Conservation (phyloP, 2,888 invertebrate genomes). For the Dyspetes luteomarginatus region DNA sequence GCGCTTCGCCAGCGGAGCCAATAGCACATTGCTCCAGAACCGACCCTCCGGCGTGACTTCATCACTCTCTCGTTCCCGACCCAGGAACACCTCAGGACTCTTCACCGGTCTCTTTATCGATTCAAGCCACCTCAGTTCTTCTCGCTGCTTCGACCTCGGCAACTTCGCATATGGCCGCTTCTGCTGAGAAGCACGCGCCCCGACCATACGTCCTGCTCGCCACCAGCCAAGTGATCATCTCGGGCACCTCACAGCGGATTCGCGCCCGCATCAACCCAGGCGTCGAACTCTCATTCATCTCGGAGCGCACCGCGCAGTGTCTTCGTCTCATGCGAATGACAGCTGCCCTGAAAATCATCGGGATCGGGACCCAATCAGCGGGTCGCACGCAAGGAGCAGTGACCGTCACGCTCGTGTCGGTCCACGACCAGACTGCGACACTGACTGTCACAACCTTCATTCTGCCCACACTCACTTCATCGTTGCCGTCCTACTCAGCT, state of each 20-base stretch:
- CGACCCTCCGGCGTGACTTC: too few species aligned
- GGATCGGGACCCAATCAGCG: background rate
- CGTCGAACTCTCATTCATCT: background rate
- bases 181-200: background rate
- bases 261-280: slow-evolving; percentile 10
- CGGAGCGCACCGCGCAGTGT: background rate
- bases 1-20: too few species aligned
- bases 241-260: background rate
- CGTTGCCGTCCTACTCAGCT: background rate
- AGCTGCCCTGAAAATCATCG: background rate
- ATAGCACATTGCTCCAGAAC: too few species aligned
- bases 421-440: too few species aligned
- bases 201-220: slow-evolving; percentile 13
- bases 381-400: background rate
- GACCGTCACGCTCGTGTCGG: too few species aligned
- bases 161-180: too few species aligned
- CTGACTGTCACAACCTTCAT: background rate
- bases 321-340: slow-evolving; percentile 7
- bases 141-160: too few species aligned
- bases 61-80: too few species aligned
- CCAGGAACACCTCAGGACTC: too few species aligned
- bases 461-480: background rate
- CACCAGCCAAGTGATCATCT: background rate
- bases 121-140: too few species aligned
- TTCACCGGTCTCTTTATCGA: too few species aligned